Percentiles rank a stretch among this genome's conserved stretches.
Conservation (phyloP, 2,888 invertebrate genomes). For the Colletes collaris region DNA sequence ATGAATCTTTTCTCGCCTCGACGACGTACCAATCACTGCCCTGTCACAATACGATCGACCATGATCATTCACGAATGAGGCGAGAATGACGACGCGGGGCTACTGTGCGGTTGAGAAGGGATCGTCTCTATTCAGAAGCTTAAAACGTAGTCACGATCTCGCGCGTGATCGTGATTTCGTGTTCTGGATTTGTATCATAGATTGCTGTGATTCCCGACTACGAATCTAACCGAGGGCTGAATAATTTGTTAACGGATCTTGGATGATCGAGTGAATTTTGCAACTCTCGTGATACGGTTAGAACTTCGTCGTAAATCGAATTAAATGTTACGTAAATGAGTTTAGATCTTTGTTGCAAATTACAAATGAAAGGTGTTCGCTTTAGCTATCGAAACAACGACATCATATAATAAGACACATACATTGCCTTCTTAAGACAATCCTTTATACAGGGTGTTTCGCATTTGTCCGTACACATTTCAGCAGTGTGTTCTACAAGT, state of each 20-base stretch:
- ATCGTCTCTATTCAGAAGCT: slow-evolving; percentile 65
- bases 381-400: too few species aligned
- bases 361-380: too few species aligned
- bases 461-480: too few species aligned
- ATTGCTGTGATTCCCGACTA: slow-evolving; percentile 31
- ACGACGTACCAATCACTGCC: slow-evolving; percentile 71
- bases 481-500: too few species aligned
- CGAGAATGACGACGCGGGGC: slow-evolving; percentile 69
- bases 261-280: neutral
- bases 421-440: too few species aligned
- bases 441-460: too few species aligned
- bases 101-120: slow-evolving; percentile 68
- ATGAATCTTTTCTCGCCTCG: slow-evolving; percentile 63
- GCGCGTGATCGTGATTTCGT: slow-evolving; percentile 75
- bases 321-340: too few species aligned
- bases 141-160: slow-evolving; percentile 69
- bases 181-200: slow-evolving; percentile 68
- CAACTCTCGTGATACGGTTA: neutral
- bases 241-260: slow-evolving; percentile 19
- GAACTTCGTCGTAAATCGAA: neutral
- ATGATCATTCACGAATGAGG: slow-evolving; percentile 69
- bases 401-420: too few species aligned
- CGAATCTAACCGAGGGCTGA: slow-evolving; percentile 5
- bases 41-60: slow-evolving; percentile 73
- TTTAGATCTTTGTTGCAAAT: too few species aligned